Percentiles rank a stretch among this genome's conserved stretches.
These are phyloP conservation scores for Bradypodion pumilum DNA, from an alignment of 2,797 vertebrate species.

Conservation along the genomic window DNA sequence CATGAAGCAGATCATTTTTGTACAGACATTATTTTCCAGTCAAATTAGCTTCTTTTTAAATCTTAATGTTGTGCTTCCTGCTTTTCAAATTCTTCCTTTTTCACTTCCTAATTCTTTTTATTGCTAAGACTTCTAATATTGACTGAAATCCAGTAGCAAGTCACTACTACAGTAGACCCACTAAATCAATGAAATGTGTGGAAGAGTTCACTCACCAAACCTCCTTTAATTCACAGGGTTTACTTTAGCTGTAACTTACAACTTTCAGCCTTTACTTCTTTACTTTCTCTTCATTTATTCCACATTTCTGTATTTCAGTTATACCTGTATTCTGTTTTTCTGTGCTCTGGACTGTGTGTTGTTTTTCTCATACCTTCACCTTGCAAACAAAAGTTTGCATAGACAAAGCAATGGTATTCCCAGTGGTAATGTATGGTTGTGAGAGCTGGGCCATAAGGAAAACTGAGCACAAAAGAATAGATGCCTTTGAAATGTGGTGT, in stretches of 20 bases:
- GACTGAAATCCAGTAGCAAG: too few relatives aligned
- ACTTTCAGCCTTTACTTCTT: neutral
- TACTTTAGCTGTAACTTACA: too few relatives aligned
- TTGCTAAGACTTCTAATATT: neutral
- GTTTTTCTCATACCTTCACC: neutral
- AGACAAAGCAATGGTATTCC: too few relatives aligned
- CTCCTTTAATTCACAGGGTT: too few relatives aligned
- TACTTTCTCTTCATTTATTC: neutral
- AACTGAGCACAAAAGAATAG: too few relatives aligned
- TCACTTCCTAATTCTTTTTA: neutral
- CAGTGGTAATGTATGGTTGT: too few relatives aligned
- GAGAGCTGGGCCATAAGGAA: too few relatives aligned
- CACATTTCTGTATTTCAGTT: neutral
- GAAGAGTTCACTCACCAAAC: too few relatives aligned
- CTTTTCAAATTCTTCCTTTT: neutral
- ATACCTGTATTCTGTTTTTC: neutral
- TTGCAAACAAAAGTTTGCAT: too few relatives aligned
- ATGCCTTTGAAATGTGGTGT: too few relatives aligned
- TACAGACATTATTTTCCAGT: neutral
- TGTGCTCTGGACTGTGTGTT: neutral
- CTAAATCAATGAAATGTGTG: too few relatives aligned
- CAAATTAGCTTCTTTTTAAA: neutral
- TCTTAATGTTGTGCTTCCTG: neutral
- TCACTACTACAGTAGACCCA: too few relatives aligned
- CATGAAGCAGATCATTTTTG: neutral